These are phyloP conservation scores for Nannospalax galili DNA, from an alignment of 2,113 vertebrate genomes.

Conservation along the genomic window DNA sequence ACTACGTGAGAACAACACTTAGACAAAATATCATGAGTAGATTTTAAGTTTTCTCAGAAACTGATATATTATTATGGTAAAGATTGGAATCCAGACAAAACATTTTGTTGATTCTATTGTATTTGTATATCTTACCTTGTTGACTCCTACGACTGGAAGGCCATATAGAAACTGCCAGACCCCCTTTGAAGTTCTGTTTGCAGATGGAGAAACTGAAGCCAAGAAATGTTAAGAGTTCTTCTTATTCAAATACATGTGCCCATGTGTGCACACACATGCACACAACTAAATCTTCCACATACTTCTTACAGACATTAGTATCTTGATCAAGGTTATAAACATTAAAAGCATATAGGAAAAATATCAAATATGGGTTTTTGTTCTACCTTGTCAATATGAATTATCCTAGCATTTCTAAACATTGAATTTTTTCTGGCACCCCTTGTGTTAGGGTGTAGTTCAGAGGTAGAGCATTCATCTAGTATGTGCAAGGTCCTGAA, in stretches of 20 bases:
- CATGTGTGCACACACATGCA: background rate
- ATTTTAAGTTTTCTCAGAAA: slow-evolving; percentile 81
- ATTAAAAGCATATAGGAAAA: slow-evolving; percentile 67
- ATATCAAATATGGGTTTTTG: background rate
- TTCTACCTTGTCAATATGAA: slow-evolving; percentile 10
- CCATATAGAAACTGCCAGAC: background rate
- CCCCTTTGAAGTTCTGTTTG: background rate
- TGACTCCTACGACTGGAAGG: background rate
- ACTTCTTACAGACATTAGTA: slow-evolving; percentile 71
- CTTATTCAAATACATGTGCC: background rate
- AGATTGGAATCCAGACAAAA: slow-evolving; percentile 80
- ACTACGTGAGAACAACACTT: slow-evolving; percentile 76
- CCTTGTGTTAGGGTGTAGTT: background rate
- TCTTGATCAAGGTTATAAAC: slow-evolving; percentile 71
- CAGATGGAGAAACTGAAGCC: slow-evolving; percentile 15
- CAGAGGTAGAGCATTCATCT: background rate
- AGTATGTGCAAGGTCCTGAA: background rate
- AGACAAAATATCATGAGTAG: slow-evolving; percentile 81
- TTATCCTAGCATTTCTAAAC: slow-evolving; percentile 20
- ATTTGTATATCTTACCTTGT: slow-evolving; percentile 32
- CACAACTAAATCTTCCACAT: slow-evolving; percentile 70
- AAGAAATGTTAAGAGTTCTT: background rate
- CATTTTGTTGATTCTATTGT: slow-evolving; percentile 81
- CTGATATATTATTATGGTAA: slow-evolving; percentile 83
- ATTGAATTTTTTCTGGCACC: background rate